These are phyloP conservation scores for Malurus alboscapulatus DNA, from an alignment of 2,113 vertebrate genomes.

Conservation along the genomic window DNA sequence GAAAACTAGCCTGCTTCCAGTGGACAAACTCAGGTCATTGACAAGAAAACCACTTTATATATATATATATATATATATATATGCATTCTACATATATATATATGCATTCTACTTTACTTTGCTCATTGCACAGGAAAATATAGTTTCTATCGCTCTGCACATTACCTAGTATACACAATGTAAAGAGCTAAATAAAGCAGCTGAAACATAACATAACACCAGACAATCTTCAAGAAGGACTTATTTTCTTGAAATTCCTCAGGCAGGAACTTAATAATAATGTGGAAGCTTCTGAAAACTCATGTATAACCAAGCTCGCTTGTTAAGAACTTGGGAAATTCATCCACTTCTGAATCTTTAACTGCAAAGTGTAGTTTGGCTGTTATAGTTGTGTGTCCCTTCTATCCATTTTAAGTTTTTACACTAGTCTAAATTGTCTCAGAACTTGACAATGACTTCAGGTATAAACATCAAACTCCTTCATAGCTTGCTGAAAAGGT, in stretches of 20 bases:
- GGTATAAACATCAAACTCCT: neutral
- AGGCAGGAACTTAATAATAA: neutral
- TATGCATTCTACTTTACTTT: neutral
- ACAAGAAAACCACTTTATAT: neutral
- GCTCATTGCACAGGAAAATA: neutral
- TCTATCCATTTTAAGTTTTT: neutral
- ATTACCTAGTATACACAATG: accelerated
- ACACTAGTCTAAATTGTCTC: neutral
- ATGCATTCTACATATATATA: no score
- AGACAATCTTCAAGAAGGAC: neutral
- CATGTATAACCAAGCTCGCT: neutral
- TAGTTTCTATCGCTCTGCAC: neutral
- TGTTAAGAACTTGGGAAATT: neutral
- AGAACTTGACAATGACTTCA: neutral
- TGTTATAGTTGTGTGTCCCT: neutral
- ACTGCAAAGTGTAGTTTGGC: neutral
- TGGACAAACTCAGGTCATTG: neutral
- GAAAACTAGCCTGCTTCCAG: neutral
- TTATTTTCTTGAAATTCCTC: neutral
- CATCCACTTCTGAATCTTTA: neutral
- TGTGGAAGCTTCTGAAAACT: neutral
- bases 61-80: neutral
- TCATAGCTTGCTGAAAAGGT: neutral
- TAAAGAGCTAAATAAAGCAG: neutral
- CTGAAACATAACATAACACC: neutral